Evolutionary conservation across 1,140 invertebrate genomes (phyloP).

Genomic region (Macrosteles quadrilineatus): DNA sequence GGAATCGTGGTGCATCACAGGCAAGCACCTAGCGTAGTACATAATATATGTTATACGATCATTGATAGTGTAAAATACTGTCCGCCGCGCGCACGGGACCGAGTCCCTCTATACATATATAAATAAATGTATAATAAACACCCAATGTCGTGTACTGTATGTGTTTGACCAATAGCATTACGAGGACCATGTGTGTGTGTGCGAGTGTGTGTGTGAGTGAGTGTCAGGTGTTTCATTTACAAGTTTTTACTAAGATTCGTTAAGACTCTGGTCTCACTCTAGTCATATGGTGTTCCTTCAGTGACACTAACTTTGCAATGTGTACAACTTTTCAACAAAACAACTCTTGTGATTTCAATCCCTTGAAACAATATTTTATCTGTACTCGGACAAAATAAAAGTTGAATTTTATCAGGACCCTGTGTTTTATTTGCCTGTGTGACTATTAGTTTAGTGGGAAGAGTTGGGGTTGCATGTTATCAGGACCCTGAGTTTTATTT

Average conservation of each 20-base stretch:
- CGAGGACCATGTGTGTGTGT: slow-evolving; percentile 6
- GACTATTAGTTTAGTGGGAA: too few species aligned
- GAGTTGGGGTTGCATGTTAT: too few species aligned
- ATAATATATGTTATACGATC: slow-evolving; percentile 19
- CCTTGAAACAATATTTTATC: slow-evolving; percentile 31
- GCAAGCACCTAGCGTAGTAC: neutral
- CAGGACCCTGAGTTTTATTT: too few species aligned
- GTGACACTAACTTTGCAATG: slow-evolving; percentile 20
- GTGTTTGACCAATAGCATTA: slow-evolving; percentile 19
- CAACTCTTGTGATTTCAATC: slow-evolving; percentile 29
- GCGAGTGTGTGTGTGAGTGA: slow-evolving; percentile 1
- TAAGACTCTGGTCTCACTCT: slow-evolving; percentile 22
- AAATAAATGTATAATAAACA: slow-evolving; percentile 22
- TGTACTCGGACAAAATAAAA: slow-evolving; percentile 29
- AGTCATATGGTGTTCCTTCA: slow-evolving; percentile 28
- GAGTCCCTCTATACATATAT: slow-evolving; percentile 10
- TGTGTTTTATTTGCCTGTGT: neutral
- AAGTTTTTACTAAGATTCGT: slow-evolving; percentile 30
- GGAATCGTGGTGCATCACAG: neutral
- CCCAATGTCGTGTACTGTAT: slow-evolving; percentile 23
- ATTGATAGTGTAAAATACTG: neutral
- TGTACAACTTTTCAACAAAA: slow-evolving; percentile 27
- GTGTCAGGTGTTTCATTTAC: slow-evolving; percentile 22
- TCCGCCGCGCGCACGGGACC: neutral
- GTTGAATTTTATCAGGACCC: slow-evolving; percentile 25